Conservation (phyloP, 2,888 invertebrate genomes). For the Drosophila neotestacea region DNA sequence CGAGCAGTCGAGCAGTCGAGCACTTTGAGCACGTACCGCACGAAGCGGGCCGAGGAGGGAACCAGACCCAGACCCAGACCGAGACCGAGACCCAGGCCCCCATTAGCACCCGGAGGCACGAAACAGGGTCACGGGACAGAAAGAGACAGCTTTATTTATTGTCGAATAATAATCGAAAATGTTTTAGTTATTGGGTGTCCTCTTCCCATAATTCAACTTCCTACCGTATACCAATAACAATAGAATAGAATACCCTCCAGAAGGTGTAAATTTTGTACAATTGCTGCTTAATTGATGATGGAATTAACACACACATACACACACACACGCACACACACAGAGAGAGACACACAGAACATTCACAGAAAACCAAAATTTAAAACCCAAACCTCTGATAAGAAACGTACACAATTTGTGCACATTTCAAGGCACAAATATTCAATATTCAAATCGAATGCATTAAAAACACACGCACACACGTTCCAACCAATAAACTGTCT, state of each 20-base stretch:
- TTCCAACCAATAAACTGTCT: constrained; percentile 16
- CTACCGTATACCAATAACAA: neutral
- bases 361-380: neutral
- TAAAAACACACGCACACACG: constrained; percentile 61
- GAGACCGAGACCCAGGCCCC: constrained; percentile 22
- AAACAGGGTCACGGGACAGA: neutral
- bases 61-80: constrained; percentile 7
- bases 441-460: constrained; percentile 49
- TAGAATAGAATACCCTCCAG: neutral
- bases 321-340: neutral
- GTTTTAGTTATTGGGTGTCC: neutral
- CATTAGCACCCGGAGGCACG: neutral
- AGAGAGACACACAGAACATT: neutral
- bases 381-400: constrained; percentile 28
- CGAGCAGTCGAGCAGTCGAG: constrained; percentile 5
- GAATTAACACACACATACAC: neutral
- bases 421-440: constrained; percentile 37
- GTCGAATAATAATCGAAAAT: constrained; percentile 16
- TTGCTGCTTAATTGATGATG: constrained; percentile 23
- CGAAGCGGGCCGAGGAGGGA: constrained; percentile 24
- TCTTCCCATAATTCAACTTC: neutral
- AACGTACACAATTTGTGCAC: constrained; percentile 42
- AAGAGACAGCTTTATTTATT: constrained; percentile 19
- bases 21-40: constrained; percentile 39
- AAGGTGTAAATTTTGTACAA: constrained; percentile 25